Conservation (phyloP, 2,113 vertebrate species). For the Ploceus nigricollis region DNA sequence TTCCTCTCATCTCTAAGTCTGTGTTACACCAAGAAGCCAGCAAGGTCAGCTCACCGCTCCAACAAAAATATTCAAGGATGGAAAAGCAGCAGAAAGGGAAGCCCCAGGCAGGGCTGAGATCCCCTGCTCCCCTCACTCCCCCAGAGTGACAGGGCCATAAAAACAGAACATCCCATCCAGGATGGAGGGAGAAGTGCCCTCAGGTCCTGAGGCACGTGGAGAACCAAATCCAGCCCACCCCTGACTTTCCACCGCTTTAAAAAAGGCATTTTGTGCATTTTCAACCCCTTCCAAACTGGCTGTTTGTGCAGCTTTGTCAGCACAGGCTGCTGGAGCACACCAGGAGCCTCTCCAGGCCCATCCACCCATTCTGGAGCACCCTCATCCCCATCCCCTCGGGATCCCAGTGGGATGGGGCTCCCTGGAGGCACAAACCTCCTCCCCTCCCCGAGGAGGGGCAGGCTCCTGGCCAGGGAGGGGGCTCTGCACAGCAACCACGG, state of each 20-base stretch:
- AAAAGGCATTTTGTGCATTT: neutral
- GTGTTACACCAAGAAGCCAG: neutral
- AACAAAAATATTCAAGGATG: neutral
- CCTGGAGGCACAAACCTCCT: neutral
- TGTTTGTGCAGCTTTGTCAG: neutral
- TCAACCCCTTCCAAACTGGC: accelerated
- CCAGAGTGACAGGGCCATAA: accelerated
- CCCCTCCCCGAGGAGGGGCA: neutral
- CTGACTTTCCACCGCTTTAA: accelerated
- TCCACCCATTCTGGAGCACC: neutral
- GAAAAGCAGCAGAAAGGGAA: neutral
- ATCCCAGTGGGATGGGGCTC: neutral
- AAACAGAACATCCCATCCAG: neutral
- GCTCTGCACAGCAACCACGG: neutral
- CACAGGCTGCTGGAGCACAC: accelerated
- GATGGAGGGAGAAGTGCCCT: neutral
- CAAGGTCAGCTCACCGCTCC: neutral
- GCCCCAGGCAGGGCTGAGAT: neutral
- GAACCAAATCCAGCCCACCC: neutral
- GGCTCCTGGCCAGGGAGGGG: neutral
- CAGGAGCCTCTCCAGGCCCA: neutral
- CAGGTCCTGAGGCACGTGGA: neutral
- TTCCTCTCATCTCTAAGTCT: neutral
- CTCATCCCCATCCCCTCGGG: neutral
- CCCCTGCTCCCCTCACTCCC: neutral